Base-by-base conservation (phyloP, 2,888 invertebrate species). In the Psylliodes chrysocephalus region DNA sequence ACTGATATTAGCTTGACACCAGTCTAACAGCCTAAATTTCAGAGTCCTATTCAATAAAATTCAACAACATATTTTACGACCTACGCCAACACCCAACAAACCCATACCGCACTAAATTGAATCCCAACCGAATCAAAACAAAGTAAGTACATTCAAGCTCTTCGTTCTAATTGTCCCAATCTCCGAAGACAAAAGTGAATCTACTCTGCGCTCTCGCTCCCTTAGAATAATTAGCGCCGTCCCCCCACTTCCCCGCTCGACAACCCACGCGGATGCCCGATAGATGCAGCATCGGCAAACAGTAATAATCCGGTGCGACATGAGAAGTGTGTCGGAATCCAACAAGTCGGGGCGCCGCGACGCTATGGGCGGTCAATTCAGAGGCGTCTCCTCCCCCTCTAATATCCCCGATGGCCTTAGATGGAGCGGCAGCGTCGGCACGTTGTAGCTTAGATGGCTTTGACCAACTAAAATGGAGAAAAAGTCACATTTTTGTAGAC, bases 371-470 rank as follows among this genome's bases (percentile, higher is more conserved):
- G 78, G 78, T 77, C 79, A 78, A 75, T 75, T 75, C 85, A 85
- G 84, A 84, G 86, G 86, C 85, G 85, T 85, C 86, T 85, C 75
- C 76, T 73, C 71, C 66, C 64, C 64, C 65, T 64, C 63, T 66
- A 38, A 54, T 82, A n/a, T 82, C 82, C 62, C 74, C 69, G 35
- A 14, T 14, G 83, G 63, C 65, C 63, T 62, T 63, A 82, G 83
- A 82, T 53, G 73, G 67, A 83, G 66, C 65, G 63, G 33, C 60
- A 64, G 60, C 42, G 53, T 44, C 46, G 59, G 5, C 6, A 2
- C 6, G 14, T n/a, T 35, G 10, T 12, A 33, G n/a, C 10, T 33
- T 22, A 22, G 6, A 22, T 22, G 22, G 22, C 22, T 2, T 22
- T n/a, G n/a, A n/a, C n/a, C n/a, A n/a, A n/a, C n/a, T n/a, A n/a